Evolutionary conservation across 2,113 vertebrate species (phyloP).

Genomic region (Pampusana beccarii): DNA sequence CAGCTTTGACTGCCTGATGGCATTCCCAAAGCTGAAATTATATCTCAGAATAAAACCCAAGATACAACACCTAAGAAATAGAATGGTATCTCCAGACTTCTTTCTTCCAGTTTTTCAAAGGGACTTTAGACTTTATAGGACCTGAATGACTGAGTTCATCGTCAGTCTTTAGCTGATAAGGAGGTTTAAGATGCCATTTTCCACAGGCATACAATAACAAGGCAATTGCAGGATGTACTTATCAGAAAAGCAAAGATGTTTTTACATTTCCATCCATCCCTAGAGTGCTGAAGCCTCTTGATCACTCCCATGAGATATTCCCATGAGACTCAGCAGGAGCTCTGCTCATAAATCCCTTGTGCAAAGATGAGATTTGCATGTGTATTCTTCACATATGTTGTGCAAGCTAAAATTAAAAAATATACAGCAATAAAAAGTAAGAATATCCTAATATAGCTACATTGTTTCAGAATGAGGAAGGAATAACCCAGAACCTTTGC

Average conservation of each 20-base stretch:
- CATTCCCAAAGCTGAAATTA: not conserved
- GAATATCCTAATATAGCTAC: not conserved
- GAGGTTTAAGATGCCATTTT: not conserved
- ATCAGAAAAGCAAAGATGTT: not conserved
- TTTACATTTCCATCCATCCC: not conserved
- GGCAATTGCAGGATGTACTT: not conserved
- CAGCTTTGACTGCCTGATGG: not conserved
- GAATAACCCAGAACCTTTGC: not conserved
- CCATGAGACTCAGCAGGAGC: not conserved
- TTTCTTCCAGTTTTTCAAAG: not conserved
- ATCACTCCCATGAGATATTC: not conserved
- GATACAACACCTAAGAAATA: not conserved
- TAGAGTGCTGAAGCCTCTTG: not conserved
- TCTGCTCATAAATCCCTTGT: not conserved
- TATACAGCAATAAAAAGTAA: slow-evolving; percentile 6
- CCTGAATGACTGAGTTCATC: not conserved
- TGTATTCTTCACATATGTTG: not conserved
- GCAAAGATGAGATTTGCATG: not conserved
- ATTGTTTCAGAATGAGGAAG: slow-evolving; percentile 19
- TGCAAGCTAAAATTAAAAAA: slow-evolving; percentile 18
- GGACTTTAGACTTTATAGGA: not conserved
- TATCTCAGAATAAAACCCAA: not conserved
- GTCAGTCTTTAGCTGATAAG: not conserved
- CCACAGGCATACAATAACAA: not conserved
- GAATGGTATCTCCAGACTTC: not conserved